Evolutionary conservation across 2,888 invertebrate genomes (phyloP).

Genomic region (Ethmia dodecea): DNA sequence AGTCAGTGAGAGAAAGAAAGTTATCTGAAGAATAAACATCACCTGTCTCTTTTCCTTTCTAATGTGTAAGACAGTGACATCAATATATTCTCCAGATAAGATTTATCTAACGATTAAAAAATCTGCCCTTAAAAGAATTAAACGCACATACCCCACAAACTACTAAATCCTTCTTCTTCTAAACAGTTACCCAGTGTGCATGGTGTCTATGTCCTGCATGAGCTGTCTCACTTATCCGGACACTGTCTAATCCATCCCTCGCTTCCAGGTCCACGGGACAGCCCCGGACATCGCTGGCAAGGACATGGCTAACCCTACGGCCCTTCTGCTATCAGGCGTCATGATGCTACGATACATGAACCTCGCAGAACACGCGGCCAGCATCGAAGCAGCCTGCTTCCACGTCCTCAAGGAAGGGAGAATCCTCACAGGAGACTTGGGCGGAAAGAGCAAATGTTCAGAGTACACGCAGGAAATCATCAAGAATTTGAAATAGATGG

Average conservation of each 20-base stretch:
- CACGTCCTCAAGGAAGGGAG: conserved; percentile 90
- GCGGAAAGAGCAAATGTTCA: conserved; percentile 94
- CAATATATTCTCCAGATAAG: too few relatives aligned
- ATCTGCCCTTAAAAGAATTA: not conserved
- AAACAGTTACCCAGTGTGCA: too few relatives aligned
- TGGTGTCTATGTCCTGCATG: too few relatives aligned
- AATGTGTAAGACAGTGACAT: too few relatives aligned
- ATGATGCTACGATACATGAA: conserved; percentile 99
- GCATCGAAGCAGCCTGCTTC: conserved; percentile 90
- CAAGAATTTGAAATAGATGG: conserved; percentile 36
- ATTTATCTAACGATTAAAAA: too few relatives aligned
- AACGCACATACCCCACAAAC: not conserved
- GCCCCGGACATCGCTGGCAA: conserved; percentile 98
- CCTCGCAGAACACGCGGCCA: conserved; percentile 82
- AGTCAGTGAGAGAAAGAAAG: too few relatives aligned
- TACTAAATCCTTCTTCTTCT: too few relatives aligned
- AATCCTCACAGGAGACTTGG: conserved; percentile 94
- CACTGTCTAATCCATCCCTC: not conserved
- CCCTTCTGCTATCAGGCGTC: conserved; percentile 94
- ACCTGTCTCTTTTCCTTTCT: too few relatives aligned
- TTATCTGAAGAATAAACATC: not conserved
- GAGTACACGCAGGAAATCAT: conserved; percentile 95
- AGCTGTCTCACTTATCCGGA: too few relatives aligned
- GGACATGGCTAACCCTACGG: conserved; percentile 99
- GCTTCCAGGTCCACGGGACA: conserved; percentile 92